Conservation (phyloP, 2,797 vertebrate species). For the Distichodus sexfasciatus region DNA sequence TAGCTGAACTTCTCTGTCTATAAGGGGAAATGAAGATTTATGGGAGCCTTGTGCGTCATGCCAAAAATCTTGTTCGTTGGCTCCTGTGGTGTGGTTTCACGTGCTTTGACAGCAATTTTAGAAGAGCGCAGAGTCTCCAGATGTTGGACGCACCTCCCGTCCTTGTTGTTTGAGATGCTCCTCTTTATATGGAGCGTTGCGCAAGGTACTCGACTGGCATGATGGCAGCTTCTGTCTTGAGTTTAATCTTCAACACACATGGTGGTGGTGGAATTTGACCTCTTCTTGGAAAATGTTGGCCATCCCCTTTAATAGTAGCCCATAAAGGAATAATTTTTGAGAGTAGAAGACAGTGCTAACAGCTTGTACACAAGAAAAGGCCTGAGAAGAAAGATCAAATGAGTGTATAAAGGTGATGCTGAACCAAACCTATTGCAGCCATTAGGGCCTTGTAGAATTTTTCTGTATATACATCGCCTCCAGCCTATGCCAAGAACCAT, state of each 20-base stretch:
- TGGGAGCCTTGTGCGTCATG: not conserved
- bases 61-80: slow-evolving; percentile 20
- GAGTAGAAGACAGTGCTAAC: no score
- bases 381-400: no score
- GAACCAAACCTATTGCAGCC: no score
- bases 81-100: slow-evolving; percentile 9
- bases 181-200: not conserved
- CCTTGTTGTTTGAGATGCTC: not conserved
- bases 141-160: no score
- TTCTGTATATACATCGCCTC: not conserved
- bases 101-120: not conserved
- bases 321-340: no score
- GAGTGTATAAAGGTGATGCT: no score
- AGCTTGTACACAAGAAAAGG: no score
- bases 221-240: not conserved
- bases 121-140: no score
- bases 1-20: slow-evolving; percentile 9
- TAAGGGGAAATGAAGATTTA: slow-evolving; percentile 18
- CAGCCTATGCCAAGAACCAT: not conserved
- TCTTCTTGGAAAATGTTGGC: not conserved
- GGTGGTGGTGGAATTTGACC: slow-evolving; percentile 8
- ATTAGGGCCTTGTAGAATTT: no score
- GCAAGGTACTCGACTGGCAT: not conserved
- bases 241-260: slow-evolving; percentile 18
- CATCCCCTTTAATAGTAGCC: not conserved